These are phyloP conservation scores for Cataglyphis livida DNA, from an alignment of 2,888 invertebrate genomes.

Conservation along the genomic window DNA sequence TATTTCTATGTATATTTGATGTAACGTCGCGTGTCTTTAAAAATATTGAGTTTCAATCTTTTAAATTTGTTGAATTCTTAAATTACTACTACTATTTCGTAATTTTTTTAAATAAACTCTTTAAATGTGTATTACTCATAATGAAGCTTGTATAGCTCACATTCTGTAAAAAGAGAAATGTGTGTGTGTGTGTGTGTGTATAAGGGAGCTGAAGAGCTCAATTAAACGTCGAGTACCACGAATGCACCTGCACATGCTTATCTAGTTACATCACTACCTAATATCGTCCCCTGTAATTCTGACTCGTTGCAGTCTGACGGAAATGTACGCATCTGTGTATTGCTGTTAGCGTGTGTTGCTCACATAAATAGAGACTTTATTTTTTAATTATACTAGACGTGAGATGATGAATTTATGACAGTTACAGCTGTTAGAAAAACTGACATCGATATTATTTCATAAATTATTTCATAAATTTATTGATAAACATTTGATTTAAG, in stretches of 20 bases:
- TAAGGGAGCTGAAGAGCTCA: not conserved
- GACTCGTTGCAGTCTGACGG: not conserved
- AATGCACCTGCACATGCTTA: slow-evolving; percentile 27
- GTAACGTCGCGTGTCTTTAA: not conserved
- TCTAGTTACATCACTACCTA: slow-evolving; percentile 36
- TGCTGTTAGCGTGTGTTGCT: not conserved
- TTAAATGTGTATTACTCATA: slow-evolving; percentile 24
- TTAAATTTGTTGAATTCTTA: not conserved
- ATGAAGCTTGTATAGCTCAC: slow-evolving; percentile 20
- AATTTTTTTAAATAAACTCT: slow-evolving; percentile 10
- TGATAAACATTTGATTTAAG: not conserved
- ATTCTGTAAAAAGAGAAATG: not conserved
- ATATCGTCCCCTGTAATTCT: slow-evolving; percentile 34
- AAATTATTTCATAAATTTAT: slow-evolving; percentile 1
- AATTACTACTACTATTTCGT: not conserved
- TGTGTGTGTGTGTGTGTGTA: not conserved
- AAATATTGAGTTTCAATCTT: not conserved
- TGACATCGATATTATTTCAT: not conserved
- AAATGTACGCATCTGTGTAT: slow-evolving; percentile 8
- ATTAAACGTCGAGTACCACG: slow-evolving; percentile 18
- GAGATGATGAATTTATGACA: not conserved
- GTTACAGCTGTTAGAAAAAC: not conserved
- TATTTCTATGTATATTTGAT: not conserved
- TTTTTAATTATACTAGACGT: not conserved
- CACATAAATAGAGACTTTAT: not conserved